These are phyloP conservation scores for Eupithecia centaureata DNA, from an alignment of 2,888 invertebrate genomes.

Conservation along the genomic window DNA sequence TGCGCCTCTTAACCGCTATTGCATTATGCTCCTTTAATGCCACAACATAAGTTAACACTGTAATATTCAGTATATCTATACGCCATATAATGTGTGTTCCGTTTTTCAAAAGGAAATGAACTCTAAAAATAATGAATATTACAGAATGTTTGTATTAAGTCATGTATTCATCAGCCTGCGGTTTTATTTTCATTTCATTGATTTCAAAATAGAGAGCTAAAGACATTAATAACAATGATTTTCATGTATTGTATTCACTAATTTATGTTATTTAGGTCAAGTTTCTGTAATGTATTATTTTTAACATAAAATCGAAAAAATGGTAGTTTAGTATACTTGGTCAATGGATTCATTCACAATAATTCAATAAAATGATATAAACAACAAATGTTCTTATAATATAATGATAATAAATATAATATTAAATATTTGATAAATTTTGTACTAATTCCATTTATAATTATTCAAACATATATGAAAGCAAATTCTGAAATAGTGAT, in stretches of 20 bases:
- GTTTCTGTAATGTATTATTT: conserved; percentile 21
- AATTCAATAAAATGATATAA: neutral
- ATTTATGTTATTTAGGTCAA: conserved; percentile 47
- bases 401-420: neutral
- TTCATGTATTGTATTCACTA: conserved; percentile 56
- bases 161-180: conserved; percentile 32
- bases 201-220: conserved; percentile 46
- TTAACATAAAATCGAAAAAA: conserved; percentile 19
- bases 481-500: neutral
- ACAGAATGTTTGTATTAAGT: conserved; percentile 45
- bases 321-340: neutral
- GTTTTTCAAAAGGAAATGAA: conserved; percentile 1
- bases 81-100: conserved; percentile 52
- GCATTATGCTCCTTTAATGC: conserved; percentile 24
- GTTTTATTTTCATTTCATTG: conserved; percentile 51
- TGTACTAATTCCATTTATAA: neutral
- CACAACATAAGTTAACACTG: conserved; percentile 45
- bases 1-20: conserved; percentile 32
- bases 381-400: neutral
- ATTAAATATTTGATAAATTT: neutral
- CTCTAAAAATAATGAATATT: conserved; percentile 61
- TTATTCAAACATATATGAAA: neutral
- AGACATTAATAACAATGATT: conserved; percentile 56
- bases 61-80: conserved; percentile 68
- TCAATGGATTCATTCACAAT: neutral